Evolutionary conservation across 1,140 invertebrate genomes (phyloP).

Genomic region (Argopecten irradians): DNA sequence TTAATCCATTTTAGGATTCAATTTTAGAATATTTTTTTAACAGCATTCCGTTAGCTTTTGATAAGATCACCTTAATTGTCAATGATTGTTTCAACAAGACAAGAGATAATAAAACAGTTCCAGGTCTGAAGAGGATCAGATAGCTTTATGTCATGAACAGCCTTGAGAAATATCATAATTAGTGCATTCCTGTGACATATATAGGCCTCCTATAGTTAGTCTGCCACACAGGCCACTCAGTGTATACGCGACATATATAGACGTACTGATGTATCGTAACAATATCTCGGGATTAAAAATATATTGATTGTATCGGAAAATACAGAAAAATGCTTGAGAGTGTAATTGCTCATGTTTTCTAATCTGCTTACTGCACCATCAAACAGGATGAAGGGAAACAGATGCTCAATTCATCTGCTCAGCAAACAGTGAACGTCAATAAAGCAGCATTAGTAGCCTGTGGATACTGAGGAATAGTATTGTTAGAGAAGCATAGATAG

Average conservation of each 20-base stretch:
- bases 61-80: too few relatives aligned
- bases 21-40: too few relatives aligned
- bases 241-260: background rate
- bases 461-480: background rate
- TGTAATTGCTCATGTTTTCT: slow-evolving; percentile 18
- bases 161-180: background rate
- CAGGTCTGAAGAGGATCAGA: too few relatives aligned
- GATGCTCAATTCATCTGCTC: slow-evolving; percentile 8
- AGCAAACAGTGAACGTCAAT: background rate
- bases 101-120: too few relatives aligned
- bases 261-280: background rate
- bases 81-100: too few relatives aligned
- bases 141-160: background rate
- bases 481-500: background rate
- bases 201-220: background rate
- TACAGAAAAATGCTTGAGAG: background rate
- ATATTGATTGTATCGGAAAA: slow-evolving; percentile 4
- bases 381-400: slow-evolving; percentile 3
- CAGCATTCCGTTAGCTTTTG: too few relatives aligned
- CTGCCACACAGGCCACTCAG: background rate
- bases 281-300: background rate
- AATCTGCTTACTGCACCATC: slow-evolving; percentile 8
- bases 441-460: background rate
- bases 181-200: background rate
- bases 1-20: too few relatives aligned